phyloP scores from a whole-genome alignment of 2,797 vertebrate genomes.

The Spea hammondii region DNA sequence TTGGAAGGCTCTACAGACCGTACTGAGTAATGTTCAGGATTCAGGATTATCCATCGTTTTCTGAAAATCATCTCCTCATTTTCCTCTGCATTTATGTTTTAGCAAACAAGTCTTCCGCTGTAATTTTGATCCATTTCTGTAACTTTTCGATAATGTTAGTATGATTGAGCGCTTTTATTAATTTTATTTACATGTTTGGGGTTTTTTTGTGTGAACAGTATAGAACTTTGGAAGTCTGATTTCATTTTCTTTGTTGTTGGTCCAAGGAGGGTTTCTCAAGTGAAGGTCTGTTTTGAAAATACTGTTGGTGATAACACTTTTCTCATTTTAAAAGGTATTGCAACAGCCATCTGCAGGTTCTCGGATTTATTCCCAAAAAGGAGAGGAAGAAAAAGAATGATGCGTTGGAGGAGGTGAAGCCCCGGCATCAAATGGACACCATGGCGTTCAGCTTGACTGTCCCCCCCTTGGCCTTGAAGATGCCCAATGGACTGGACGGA shows the following conservation, averaged over 20 bases:
- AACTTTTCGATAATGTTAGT: no score
- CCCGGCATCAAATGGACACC: slow-evolving; percentile 88
- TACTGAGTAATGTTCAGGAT: not conserved
- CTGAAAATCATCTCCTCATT: no score
- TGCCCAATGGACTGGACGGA: slow-evolving; percentile 90
- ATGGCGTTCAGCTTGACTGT: slow-evolving; percentile 95
- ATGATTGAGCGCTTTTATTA: no score
- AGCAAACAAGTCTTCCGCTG: no score
- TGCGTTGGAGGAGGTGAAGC: slow-evolving; percentile 87
- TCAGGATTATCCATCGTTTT: not conserved
- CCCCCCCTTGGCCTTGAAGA: slow-evolving; percentile 90
- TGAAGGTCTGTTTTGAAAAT: no score
- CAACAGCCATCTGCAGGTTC: slow-evolving; percentile 98
- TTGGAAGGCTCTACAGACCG: not conserved
- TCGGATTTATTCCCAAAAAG: slow-evolving; percentile 99
- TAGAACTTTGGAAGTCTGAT: no score
- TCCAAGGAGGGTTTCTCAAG: no score
- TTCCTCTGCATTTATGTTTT: no score
- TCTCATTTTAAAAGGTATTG: slow-evolving; percentile 84
- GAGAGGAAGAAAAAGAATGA: slow-evolving; percentile 99
- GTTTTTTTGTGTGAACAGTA: no score
- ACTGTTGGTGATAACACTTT: not conserved
- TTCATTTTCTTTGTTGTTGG: no score
- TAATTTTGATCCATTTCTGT: no score
- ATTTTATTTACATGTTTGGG: no score